Evolutionary conservation across 2,888 invertebrate species (phyloP).

Genomic region (Myopa tessellatipennis): DNA sequence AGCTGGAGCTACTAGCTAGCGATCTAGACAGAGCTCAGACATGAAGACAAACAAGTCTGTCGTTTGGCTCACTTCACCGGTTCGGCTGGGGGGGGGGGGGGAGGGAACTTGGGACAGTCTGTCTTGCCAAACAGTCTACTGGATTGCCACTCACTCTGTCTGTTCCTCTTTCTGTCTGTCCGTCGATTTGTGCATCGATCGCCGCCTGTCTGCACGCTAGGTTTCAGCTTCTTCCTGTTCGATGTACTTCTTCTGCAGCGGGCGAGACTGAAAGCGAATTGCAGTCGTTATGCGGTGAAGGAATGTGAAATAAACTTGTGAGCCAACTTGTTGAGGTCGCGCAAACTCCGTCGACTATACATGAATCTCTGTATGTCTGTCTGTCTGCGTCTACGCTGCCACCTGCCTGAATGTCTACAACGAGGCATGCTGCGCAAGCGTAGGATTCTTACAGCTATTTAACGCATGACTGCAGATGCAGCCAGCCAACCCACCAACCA

Average conservation of each 20-base stretch:
- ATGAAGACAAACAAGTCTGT: conserved; percentile 1
- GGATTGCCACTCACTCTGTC: not conserved
- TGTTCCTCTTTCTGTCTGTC: not conserved
- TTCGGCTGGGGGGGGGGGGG: not conserved
- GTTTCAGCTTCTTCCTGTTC: conserved; percentile 25
- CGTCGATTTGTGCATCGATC: not conserved
- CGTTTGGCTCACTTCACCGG: not conserved
- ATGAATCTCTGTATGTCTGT: conserved; percentile 34
- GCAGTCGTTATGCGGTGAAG: conserved; percentile 1
- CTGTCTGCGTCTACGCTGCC: conserved; percentile 39
- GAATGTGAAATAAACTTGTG: conserved; percentile 1
- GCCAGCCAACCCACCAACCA: conserved; percentile 30
- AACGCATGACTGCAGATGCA: conserved; percentile 10
- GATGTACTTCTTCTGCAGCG: not conserved
- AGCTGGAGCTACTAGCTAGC: not conserved
- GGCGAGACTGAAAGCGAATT: conserved; percentile 36
- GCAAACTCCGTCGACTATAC: not conserved
- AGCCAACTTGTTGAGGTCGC: not conserved
- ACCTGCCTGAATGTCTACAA: conserved; percentile 27
- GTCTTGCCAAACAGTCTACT: conserved; percentile 3
- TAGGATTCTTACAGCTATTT: not conserved
- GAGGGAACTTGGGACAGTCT: not conserved
- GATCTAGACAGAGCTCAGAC: conserved; percentile 24
- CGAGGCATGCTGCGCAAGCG: conserved; percentile 1
- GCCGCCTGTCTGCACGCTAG: not conserved